Conservation (phyloP, 2,888 invertebrate species). For the Onchidella celtica region DNA sequence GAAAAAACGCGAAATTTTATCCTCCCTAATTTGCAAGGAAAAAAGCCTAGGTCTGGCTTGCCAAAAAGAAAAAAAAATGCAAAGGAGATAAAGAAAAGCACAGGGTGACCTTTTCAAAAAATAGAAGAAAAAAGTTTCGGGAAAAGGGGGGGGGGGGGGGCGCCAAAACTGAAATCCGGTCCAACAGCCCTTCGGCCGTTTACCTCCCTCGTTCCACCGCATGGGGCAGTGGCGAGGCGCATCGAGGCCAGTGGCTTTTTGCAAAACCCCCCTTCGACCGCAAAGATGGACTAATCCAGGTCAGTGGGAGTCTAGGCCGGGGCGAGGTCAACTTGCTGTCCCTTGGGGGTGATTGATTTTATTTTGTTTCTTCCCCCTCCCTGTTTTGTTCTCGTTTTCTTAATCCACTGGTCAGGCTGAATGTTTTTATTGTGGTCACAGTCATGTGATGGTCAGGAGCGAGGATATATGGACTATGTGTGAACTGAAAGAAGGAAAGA, state of each 20-base stretch:
- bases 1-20: no score
- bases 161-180: not conserved
- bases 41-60: no score
- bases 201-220: not conserved
- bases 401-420: not conserved
- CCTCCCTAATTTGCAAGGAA: no score
- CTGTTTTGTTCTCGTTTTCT: not conserved
- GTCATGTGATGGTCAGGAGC: no score
- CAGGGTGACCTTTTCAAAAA: not conserved
- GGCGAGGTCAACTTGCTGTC: constrained; percentile 36
- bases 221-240: not conserved
- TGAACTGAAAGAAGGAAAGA: no score
- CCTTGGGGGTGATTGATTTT: constrained; percentile 29
- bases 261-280: not conserved
- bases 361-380: not conserved
- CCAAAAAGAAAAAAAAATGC: no score
- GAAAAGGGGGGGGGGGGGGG: not conserved
- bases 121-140: no score
- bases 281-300: constrained; percentile 41
- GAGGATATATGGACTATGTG: no score
- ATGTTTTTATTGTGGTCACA: no score
- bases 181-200: not conserved
- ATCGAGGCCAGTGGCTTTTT: not conserved
- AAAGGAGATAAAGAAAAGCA: not conserved
- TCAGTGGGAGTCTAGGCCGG: constrained; percentile 34